Evolutionary conservation across 2,888 invertebrate species (phyloP).

Genomic region (Dorcus hopei): DNA sequence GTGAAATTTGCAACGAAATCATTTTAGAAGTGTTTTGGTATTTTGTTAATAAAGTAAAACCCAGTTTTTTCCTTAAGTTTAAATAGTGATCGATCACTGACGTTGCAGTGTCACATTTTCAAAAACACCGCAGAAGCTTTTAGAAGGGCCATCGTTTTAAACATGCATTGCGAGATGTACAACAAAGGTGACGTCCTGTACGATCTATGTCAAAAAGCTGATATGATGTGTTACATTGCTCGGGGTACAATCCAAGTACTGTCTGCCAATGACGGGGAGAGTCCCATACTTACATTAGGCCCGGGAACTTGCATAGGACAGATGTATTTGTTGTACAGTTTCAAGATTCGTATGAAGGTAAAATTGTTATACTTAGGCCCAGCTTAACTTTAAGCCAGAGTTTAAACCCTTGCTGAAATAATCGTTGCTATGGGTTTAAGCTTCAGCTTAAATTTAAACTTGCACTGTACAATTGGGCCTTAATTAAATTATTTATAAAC

Average conservation of each 20-base stretch:
- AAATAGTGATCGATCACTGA: background rate
- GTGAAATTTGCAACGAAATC: too few species aligned
- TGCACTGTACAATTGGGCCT: background rate
- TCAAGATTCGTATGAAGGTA: constrained; percentile 24
- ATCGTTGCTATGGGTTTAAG: too few species aligned
- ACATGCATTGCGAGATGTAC: constrained; percentile 8
- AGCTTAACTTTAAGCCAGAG: too few species aligned
- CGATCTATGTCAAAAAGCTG: constrained; percentile 4
- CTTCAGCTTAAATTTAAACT: too few species aligned
- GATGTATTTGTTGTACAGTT: constrained; percentile 19
- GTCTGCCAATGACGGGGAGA: constrained; percentile 28
- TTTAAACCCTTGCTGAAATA: too few species aligned
- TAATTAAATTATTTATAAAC: background rate
- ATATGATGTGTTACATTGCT: constrained; percentile 26
- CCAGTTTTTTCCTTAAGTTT: background rate
- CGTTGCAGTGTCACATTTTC: constrained; percentile 3
- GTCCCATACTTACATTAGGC: constrained; percentile 28
- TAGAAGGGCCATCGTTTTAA: constrained; percentile 2
- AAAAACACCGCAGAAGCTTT: constrained; percentile 9
- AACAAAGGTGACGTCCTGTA: constrained; percentile 11
- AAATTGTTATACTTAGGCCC: background rate
- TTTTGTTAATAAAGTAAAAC: background rate
- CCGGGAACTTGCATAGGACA: constrained; percentile 28
- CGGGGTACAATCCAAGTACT: constrained; percentile 28
- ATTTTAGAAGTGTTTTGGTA: too few species aligned